phyloP scores from a whole-genome alignment of 2,888 invertebrate species.

The Ctenicera cuprea region DNA sequence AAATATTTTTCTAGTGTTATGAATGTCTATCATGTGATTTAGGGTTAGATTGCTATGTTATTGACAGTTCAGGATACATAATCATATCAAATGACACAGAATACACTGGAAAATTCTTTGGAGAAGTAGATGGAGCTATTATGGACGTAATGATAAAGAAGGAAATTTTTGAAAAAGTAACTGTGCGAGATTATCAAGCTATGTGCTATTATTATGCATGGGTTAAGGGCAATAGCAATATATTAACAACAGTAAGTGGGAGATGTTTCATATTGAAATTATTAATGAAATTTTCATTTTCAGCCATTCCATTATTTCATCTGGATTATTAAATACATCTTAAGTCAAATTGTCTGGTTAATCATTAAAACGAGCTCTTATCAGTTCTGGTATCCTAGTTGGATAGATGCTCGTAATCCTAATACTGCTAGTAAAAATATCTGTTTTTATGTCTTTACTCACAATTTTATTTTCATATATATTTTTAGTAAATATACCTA shows the following conservation, averaged over 20 bases:
- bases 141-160: constrained; percentile 84
- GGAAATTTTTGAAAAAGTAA: constrained; percentile 83
- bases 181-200: constrained; percentile 91
- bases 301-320: constrained; percentile 72
- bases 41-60: constrained; percentile 87
- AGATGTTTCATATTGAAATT: constrained; percentile 44
- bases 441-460: neutral
- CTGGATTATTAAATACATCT: constrained; percentile 71
- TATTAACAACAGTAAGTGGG: constrained; percentile 68
- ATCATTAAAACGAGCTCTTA: constrained; percentile 64
- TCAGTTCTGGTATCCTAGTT: constrained; percentile 59
- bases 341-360: constrained; percentile 69
- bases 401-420: constrained; percentile 42
- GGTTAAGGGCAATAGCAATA: constrained; percentile 67
- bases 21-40: constrained; percentile 72
- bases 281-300: neutral
- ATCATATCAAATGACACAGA: constrained; percentile 81
- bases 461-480: neutral
- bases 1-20: constrained; percentile 53
- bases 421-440: constrained; percentile 15
- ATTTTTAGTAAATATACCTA: constrained; percentile 14
- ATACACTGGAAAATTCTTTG: constrained; percentile 90
- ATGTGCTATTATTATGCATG: constrained; percentile 77
- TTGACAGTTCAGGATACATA: constrained; percentile 94
- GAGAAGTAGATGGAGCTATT: constrained; percentile 85